Conservation (phyloP, 2,797 vertebrate genomes). For the Enoplosus armatus region DNA sequence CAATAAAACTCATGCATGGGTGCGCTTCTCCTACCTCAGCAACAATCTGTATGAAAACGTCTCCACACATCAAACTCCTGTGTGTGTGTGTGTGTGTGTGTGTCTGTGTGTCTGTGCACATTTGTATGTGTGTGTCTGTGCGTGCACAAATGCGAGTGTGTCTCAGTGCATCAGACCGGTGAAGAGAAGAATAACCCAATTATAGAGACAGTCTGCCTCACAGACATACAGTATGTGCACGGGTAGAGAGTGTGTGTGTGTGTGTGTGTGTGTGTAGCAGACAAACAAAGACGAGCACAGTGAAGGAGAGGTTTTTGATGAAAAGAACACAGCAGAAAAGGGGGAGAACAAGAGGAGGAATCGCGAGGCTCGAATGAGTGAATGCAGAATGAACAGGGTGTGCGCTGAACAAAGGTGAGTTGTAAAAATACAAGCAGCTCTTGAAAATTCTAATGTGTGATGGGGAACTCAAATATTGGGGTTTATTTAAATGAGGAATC, state of each 20-base stretch:
- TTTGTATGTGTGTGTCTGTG: slow-evolving; percentile 27
- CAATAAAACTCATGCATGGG: slow-evolving; percentile 67
- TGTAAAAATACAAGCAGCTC: slow-evolving; percentile 45
- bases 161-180: slow-evolving; percentile 81
- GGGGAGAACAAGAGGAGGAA: slow-evolving; percentile 35
- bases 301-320: slow-evolving; percentile 73
- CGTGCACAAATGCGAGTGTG: slow-evolving; percentile 54
- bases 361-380: slow-evolving; percentile 21
- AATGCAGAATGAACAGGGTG: slow-evolving; percentile 55
- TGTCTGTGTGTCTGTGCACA: slow-evolving; percentile 5
- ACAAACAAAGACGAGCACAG: slow-evolving; percentile 69
- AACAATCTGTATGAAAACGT: slow-evolving; percentile 69
- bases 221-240: slow-evolving; percentile 75
- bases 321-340: slow-evolving; percentile 58
- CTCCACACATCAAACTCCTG: slow-evolving; percentile 68
- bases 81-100: slow-evolving; percentile 23
- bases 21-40: slow-evolving; percentile 73
- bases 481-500: slow-evolving; percentile 75
- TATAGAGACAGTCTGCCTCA: slow-evolving; percentile 83
- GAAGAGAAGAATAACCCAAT: slow-evolving; percentile 85
- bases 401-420: slow-evolving; percentile 64
- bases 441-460: slow-evolving; percentile 51
- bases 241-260: slow-evolving; percentile 34
- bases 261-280: slow-evolving; percentile 45
- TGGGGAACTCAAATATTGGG: slow-evolving; percentile 61